Conservation (phyloP, 2,888 invertebrate genomes). For the Ectemnius cavifrons region DNA sequence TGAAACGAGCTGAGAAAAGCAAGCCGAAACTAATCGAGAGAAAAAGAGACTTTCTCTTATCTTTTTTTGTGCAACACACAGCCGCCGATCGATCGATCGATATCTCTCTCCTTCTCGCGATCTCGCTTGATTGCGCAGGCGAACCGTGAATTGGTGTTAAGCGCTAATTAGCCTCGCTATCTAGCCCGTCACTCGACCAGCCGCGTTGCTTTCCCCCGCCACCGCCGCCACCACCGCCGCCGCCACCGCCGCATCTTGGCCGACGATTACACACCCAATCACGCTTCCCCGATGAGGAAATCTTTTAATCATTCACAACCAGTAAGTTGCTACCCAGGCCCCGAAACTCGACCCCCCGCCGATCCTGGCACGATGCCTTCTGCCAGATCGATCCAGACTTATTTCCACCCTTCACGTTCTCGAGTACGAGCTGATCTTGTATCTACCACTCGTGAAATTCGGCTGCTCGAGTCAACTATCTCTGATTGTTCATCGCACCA, state of each 20-base stretch:
- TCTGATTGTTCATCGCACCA: no score
- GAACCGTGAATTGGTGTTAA: conserved; percentile 22
- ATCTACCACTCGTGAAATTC: conserved; percentile 3
- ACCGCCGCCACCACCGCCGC: neutral
- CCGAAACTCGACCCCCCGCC: neutral
- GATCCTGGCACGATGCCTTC: conserved; percentile 2
- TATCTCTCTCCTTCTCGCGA: conserved; percentile 61
- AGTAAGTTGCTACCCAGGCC: no score
- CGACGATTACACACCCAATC: neutral
- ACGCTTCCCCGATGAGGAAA: neutral
- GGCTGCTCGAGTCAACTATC: neutral
- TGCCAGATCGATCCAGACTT: neutral
- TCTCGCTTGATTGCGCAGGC: conserved; percentile 22
- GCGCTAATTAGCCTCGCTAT: conserved; percentile 6
- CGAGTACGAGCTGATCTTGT: no score
- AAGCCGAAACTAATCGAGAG: no score
- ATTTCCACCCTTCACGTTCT: neutral
- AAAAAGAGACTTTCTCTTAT: conserved; percentile 20
- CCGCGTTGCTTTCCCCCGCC: conserved; percentile 2
- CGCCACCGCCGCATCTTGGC: neutral
- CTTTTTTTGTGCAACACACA: conserved; percentile 26
- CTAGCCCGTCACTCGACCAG: neutral
- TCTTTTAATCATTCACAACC: no score
- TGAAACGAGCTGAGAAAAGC: conserved; percentile 1
- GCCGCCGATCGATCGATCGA: conserved; percentile 62